Percentiles rank a stretch among this genome's conserved stretches.
phyloP scores from a whole-genome alignment of 2,113 vertebrate species.

The Tupaia tana region DNA sequence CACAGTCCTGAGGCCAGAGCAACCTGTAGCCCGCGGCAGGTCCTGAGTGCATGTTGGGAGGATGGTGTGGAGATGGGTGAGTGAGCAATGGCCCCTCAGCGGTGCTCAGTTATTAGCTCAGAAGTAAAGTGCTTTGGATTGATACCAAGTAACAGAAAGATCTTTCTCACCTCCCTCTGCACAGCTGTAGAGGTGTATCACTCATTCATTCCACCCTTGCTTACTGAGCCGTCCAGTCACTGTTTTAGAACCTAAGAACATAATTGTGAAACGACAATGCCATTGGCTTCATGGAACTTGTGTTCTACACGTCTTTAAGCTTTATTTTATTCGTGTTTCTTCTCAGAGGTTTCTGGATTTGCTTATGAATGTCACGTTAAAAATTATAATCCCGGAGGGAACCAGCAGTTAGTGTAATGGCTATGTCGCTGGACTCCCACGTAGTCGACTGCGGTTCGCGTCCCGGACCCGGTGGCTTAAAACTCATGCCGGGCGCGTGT shows the following conservation, averaged over 20 bases:
- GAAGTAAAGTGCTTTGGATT: background rate
- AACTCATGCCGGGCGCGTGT: no score
- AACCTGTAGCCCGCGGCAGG: background rate
- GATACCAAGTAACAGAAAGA: background rate
- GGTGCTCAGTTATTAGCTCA: background rate
- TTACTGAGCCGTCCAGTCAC: background rate
- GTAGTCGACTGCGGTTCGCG: no score
- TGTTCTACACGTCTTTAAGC: background rate
- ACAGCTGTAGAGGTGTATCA: background rate
- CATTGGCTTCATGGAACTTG: background rate
- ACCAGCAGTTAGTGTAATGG: no score
- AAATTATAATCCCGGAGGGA: background rate
- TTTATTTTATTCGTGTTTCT: background rate
- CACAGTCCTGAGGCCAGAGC: background rate
- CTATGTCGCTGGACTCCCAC: no score
- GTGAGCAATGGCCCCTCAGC: background rate
- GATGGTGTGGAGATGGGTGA: background rate
- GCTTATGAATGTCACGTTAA: conserved; percentile 11
- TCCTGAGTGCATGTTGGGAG: no score
- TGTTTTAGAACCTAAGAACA: background rate
- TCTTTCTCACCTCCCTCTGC: background rate
- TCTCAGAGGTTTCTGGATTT: background rate
- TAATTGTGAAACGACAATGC: background rate
- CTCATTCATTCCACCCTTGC: background rate
- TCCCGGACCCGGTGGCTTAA: no score